phyloP scores from a whole-genome alignment of 2,888 invertebrate species.

The Patella ulyssiponensis region DNA sequence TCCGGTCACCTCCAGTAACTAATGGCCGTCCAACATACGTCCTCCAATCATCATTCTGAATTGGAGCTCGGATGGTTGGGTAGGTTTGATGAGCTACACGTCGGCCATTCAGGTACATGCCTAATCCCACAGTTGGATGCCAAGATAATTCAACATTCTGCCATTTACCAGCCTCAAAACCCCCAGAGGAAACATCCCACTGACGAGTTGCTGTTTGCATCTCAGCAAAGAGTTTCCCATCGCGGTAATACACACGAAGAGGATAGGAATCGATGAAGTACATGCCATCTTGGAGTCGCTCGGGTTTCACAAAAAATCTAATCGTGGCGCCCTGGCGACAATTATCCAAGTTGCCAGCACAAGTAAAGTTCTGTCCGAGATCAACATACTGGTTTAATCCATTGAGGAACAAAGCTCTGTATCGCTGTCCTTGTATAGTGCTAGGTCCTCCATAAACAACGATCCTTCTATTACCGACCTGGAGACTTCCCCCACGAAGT shows the following conservation, averaged over 20 bases:
- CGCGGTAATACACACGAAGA: constrained; percentile 61
- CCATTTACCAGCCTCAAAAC: constrained; percentile 54
- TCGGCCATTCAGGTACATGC: constrained; percentile 58
- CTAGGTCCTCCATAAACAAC: constrained; percentile 45
- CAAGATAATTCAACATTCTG: constrained; percentile 63
- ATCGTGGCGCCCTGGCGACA: constrained; percentile 67
- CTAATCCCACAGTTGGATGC: constrained; percentile 57
- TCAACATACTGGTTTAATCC: constrained; percentile 66
- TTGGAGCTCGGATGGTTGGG: constrained; percentile 44
- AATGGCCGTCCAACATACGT: constrained; percentile 58
- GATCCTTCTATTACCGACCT: constrained; percentile 46
- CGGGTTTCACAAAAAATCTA: constrained; percentile 57
- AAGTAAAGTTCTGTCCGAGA: constrained; percentile 62
- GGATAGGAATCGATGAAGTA: constrained; percentile 68
- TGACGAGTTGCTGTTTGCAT: constrained; percentile 56
- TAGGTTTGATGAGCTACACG: constrained; percentile 47
- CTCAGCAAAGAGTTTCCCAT: constrained; percentile 60
- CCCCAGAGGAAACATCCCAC: constrained; percentile 59
- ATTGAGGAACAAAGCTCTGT: constrained; percentile 52
- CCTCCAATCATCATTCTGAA: constrained; percentile 46
- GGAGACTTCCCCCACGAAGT: constrained; percentile 28
- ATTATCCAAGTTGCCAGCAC: constrained; percentile 63
- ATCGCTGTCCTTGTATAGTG: constrained; percentile 41
- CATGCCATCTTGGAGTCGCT: constrained; percentile 56
- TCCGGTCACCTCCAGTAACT: constrained; percentile 22